Conservation (phyloP, 2,888 invertebrate genomes). For the Imbricaverruca yamaguchii region DNA sequence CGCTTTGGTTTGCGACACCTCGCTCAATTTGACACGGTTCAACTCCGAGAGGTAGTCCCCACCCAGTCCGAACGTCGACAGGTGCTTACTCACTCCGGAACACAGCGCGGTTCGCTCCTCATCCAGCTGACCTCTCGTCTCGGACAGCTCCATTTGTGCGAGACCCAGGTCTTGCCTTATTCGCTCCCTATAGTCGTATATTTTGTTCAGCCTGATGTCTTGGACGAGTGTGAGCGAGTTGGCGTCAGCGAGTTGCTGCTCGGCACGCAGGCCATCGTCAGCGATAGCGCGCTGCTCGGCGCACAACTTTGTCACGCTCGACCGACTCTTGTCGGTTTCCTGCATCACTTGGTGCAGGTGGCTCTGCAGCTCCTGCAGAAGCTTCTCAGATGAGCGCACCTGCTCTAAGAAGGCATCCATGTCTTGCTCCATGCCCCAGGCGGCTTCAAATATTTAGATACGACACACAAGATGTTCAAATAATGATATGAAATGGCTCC, state of each 20-base stretch:
- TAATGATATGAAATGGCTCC: too few species aligned
- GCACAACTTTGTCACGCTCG: not conserved
- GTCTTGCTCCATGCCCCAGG: not conserved
- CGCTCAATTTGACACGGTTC: not conserved
- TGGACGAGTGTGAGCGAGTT: not conserved
- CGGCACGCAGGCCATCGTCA: not conserved
- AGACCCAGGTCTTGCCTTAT: not conserved
- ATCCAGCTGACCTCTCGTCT: not conserved
- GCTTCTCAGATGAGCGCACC: not conserved
- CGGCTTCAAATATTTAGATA: too few species aligned
- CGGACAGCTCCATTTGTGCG: not conserved
- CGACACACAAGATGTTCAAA: too few species aligned
- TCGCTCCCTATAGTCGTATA: not conserved
- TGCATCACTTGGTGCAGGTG: not conserved
- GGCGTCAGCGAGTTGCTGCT: not conserved
- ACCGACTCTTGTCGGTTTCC: not conserved
- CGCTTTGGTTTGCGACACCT: not conserved
- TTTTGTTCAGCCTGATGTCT: not conserved
- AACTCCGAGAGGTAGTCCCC: not conserved
- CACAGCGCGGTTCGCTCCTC: not conserved
- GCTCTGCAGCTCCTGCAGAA: not conserved
- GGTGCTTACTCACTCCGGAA: not conserved
- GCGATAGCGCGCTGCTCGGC: not conserved
- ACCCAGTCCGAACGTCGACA: not conserved
- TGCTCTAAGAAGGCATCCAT: not conserved